Conservation (phyloP, 1,140 invertebrate genomes). For the Macrotrachela quadricornifera region DNA sequence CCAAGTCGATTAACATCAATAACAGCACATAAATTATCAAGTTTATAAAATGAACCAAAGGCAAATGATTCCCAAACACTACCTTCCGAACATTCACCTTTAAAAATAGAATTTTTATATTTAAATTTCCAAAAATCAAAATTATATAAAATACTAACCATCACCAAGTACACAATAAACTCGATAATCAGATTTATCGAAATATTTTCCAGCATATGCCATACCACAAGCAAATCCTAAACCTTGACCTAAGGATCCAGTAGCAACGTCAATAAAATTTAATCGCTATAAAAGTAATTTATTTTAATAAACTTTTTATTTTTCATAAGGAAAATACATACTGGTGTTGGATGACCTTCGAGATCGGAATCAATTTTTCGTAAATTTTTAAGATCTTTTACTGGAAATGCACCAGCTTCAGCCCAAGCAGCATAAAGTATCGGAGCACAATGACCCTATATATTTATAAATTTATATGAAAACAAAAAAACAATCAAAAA, state of each 20-base stretch:
- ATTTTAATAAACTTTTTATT: background rate
- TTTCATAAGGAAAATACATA: slow-evolving; percentile 15
- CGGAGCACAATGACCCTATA: slow-evolving; percentile 74
- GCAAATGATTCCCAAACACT: slow-evolving; percentile 90
- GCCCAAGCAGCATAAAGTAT: slow-evolving; percentile 91
- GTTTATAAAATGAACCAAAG: slow-evolving; percentile 76
- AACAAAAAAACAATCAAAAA: background rate
- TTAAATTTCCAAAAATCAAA: no score
- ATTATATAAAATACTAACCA: slow-evolving; percentile 27
- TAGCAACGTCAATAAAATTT: slow-evolving; percentile 91
- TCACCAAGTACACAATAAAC: slow-evolving; percentile 88
- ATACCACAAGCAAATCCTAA: slow-evolving; percentile 82
- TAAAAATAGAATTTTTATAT: no score
- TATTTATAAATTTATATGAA: background rate
- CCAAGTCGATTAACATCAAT: slow-evolving; percentile 92
- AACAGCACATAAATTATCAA: slow-evolving; percentile 87
- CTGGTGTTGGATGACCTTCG: slow-evolving; percentile 91
- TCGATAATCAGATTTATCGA: slow-evolving; percentile 68
- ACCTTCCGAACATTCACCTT: slow-evolving; percentile 78
- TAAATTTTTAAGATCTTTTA: slow-evolving; percentile 58
- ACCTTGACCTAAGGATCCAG: slow-evolving; percentile 89
- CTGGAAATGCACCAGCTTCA: slow-evolving; percentile 54
- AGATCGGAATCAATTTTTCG: slow-evolving; percentile 79
- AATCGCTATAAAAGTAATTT: slow-evolving; percentile 38
- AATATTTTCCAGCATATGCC: slow-evolving; percentile 92